These are phyloP conservation scores for Platygyra sinensis DNA, from an alignment of 64 coral and sea anemone genomes.

Conservation along the genomic window DNA sequence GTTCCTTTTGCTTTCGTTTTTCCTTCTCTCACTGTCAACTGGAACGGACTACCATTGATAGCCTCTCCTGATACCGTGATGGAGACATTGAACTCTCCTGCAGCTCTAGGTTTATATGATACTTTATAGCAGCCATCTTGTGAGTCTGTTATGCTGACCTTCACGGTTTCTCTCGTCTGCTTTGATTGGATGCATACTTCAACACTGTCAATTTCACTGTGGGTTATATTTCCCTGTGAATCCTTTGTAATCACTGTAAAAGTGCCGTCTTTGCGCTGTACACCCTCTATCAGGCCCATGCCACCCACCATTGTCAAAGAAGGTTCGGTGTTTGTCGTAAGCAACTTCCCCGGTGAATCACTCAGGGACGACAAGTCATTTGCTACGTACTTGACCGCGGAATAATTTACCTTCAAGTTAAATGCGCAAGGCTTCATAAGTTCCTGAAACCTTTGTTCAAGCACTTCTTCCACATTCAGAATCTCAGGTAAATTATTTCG, in stretches of 20 bases:
- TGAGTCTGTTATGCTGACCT: background rate
- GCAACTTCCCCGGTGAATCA: background rate
- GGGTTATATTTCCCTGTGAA: background rate
- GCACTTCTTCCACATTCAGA: too few species aligned
- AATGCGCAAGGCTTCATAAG: too few species aligned
- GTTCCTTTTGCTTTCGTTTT: background rate
- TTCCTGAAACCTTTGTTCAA: too few species aligned
- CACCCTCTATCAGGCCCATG: background rate
- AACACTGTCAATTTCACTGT: background rate
- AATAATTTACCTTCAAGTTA: too few species aligned
- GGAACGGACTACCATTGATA: background rate
- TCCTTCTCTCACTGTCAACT: background rate
- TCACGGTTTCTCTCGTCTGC: background rate
- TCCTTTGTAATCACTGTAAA: background rate
- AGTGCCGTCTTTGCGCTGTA: background rate
- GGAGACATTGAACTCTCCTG: background rate
- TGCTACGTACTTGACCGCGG: background rate
- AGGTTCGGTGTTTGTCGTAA: background rate
- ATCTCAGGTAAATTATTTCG: too few species aligned
- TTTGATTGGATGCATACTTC: background rate
- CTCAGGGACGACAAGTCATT: background rate
- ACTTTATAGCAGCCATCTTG: constrained; percentile 15
- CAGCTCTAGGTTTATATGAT: too few species aligned
- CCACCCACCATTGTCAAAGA: background rate
- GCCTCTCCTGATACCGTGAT: background rate